Base-by-base conservation (phyloP, 2,797 vertebrate species). In the Helarctos malayanus region DNA sequence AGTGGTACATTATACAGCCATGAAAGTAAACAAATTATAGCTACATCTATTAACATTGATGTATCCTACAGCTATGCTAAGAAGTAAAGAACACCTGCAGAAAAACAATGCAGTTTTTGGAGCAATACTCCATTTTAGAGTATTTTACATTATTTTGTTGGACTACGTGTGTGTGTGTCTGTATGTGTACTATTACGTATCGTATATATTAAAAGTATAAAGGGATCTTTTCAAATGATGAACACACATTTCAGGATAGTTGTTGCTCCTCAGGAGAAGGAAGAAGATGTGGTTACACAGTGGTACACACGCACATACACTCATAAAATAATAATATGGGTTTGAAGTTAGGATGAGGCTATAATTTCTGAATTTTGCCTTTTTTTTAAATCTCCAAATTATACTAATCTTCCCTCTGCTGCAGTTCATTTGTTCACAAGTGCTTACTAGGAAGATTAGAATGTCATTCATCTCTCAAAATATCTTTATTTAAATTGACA, bases 401-500 rank as follows among this genome's bases (percentile, higher is more conserved):
- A 81, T 69, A 89, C 16, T 78, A 32, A 73, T 95, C 19, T 56
- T 82, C 54, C 41, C 47, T 95, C 63, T 85, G 13, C 65, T 57
- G 21, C 29, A 89, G 86, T 45, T 57, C 45, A 65, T 71, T 61
- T 38, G 14, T 41, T 94, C 11, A 69, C 27, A 57, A 83, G 38
- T 41, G 1, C 52, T 78, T 63, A 75, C 41, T 2, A 79, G 47
- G 19, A 71, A 93, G 35, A 75, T 38, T 35, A 63, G 29, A 73
- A 29, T 9, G 16, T 49, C 15, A 45, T 88, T 91, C 21, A 63
- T 61, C 35, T 82, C 59, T 88, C 63, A 90, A 92, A 85, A 73
- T 81, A 84, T n/a, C 38, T 88, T 88, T 38, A 69, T 89, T 92
- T 84, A 71, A 85, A 86, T 73, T 71, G 19, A 61, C 27, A 95